Evolutionary conservation across 1,140 invertebrate species (phyloP), one percentile per base, ranked within the genome.

Genomic region (Papilio machaon): DNA sequence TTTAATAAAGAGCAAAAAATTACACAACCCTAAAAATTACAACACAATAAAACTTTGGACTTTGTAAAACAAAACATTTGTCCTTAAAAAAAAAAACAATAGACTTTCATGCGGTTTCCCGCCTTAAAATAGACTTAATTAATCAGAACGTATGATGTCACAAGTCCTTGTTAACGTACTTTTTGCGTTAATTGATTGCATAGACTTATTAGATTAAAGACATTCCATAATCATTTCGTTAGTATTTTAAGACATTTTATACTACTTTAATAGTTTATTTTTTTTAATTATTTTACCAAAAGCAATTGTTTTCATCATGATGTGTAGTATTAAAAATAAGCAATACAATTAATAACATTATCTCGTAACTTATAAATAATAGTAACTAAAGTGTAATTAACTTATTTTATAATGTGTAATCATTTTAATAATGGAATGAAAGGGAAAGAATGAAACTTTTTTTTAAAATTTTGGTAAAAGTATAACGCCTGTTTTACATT

Each of bases 211-310:
- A 30, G 30, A 78, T 0, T 43, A 73, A 73, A 78, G 43, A 52
- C 38, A 30, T 80, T 73, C 19, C 47, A 38, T 30, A 52, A 35
- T 6, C 43, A 19, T 70, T 46, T 17, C 35, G 52, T 49, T 43
- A 19, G 47, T 47, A 4, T 19, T 79, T 46, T 80, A 30, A 30
- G 23, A 30, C 38, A 35, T 64, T 30, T 7, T 64, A 0, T 10
- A 64, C 2, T 64, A 30, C 10, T 64, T 30, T 64, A 2, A 64
- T 3, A 64, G 5, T 64, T 23, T 30, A 30, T 5, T 64, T 23
- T 30, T 80, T 80, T 60, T 79, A 43, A 70, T 60, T 58, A 52
- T 70, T 78, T 81, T 73, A 81, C 5, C 19, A 52, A 73, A 80
- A 58, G 54, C 38, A 43, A 67, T n/a, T 15, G 47, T 7, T 17